phyloP scores from a whole-genome alignment of 2,113 vertebrate species.

The Australoheros scitulus region DNA sequence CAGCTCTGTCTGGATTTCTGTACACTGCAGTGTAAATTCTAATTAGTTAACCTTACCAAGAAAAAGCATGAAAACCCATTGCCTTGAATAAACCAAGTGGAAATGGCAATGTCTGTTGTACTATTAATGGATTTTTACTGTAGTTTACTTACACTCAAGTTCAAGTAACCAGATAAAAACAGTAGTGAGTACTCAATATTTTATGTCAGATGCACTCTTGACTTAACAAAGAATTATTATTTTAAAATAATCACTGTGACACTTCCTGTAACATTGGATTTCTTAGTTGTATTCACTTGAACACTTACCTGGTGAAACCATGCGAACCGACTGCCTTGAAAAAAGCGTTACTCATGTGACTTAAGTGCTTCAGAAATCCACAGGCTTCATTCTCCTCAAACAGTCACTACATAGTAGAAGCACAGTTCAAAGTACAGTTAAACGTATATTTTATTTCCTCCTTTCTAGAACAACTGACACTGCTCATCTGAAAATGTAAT shows the following conservation, averaged over 20 bases:
- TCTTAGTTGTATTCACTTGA: not conserved
- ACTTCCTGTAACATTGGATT: not conserved
- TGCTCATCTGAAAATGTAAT: not conserved
- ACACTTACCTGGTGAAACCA: not conserved
- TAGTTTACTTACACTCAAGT: not conserved
- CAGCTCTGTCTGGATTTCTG: constrained; percentile 45
- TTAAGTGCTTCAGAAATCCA: not conserved
- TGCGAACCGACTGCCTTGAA: not conserved
- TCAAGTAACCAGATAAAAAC: not conserved
- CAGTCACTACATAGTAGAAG: not conserved
- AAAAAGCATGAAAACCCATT: not conserved
- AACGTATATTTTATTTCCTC: not conserved
- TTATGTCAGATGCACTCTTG: not conserved
- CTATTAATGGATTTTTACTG: not conserved
- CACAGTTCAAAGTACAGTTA: not conserved
- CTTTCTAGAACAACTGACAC: not conserved
- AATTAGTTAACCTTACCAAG: not conserved
- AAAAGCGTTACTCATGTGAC: not conserved
- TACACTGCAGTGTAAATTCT: not conserved
- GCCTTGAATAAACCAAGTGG: not conserved
- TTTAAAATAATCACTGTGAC: not conserved
- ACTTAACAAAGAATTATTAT: not conserved
- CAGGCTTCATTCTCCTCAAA: no score
- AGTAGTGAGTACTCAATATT: not conserved
- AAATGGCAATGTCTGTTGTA: not conserved